Evolutionary conservation across 2,113 vertebrate genomes (phyloP).

Genomic region (Lonchura striata): DNA sequence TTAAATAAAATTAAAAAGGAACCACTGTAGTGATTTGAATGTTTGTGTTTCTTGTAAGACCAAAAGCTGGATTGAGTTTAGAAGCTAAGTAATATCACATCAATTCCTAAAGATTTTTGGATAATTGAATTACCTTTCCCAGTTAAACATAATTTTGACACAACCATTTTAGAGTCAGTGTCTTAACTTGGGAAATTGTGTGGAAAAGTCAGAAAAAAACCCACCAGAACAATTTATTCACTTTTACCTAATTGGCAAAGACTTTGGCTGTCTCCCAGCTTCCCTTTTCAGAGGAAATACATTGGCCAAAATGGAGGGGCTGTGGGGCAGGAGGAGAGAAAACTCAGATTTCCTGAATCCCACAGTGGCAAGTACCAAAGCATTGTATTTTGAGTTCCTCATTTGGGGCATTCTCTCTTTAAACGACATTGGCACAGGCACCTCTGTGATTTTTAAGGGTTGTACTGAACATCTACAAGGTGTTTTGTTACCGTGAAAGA

Average conservation of each 20-base stretch:
- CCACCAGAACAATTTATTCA: not conserved
- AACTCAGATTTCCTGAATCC: not conserved
- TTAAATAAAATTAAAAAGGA: not conserved
- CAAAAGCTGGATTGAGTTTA: not conserved
- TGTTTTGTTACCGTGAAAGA: not conserved
- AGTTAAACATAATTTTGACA: not conserved
- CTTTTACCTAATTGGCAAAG: not conserved
- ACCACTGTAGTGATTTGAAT: not conserved
- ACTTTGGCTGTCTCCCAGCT: not conserved
- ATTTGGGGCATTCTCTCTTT: fast-evolving
- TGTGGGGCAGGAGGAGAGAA: not conserved
- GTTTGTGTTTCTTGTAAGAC: not conserved
- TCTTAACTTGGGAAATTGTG: not conserved
- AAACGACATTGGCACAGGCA: not conserved
- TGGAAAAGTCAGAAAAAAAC: not conserved
- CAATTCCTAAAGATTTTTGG: not conserved
- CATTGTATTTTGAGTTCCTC: not conserved
- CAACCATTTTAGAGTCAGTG: not conserved
- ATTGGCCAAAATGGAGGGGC: not conserved
- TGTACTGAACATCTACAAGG: not conserved
- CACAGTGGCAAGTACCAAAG: not conserved
- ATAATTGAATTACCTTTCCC: not conserved
- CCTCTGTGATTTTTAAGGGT: not conserved
- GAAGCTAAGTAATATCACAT: not conserved
- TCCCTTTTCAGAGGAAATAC: not conserved